Percentiles rank a stretch among this genome's conserved stretches.
Conservation (phyloP, 1,140 invertebrate species). For the Euura saliciscinereae region DNA sequence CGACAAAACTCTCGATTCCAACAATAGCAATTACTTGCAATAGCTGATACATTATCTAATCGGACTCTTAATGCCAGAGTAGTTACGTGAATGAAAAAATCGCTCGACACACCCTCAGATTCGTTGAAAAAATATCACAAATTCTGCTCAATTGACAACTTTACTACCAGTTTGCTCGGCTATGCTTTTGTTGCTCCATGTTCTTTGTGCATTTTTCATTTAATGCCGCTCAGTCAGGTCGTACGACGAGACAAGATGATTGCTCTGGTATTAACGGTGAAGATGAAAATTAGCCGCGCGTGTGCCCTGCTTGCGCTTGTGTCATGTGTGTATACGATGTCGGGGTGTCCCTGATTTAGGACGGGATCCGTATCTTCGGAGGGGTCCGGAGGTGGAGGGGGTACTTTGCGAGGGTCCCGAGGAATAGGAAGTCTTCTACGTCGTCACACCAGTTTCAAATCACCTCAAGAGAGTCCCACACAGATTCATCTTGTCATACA, state of each 20-base stretch:
- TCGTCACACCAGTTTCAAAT: constrained; percentile 62
- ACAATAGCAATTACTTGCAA: background rate
- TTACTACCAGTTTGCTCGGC: background rate
- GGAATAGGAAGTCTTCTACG: constrained; percentile 60
- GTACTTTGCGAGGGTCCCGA: constrained; percentile 58
- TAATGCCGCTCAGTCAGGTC: background rate
- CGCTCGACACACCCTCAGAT: too few relatives aligned
- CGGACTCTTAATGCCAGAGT: constrained; percentile 4
- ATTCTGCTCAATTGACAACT: background rate
- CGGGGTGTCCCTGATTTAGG: constrained; percentile 60
- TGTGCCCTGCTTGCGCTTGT: constrained; percentile 17
- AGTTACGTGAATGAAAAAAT: background rate
- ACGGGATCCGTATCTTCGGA: constrained; percentile 60
- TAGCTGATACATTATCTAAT: background rate
- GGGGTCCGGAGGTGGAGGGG: constrained; percentile 58
- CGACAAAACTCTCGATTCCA: too few relatives aligned
- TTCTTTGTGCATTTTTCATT: background rate
- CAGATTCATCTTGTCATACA: constrained; percentile 60
- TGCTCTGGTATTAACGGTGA: background rate
- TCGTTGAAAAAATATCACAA: background rate
- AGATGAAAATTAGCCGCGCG: background rate
- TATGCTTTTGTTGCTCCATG: background rate
- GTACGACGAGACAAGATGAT: background rate
- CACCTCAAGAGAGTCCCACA: constrained; percentile 58
- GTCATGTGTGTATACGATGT: constrained; percentile 50